Conservation (phyloP, 37 sponge, comb jelly and placozoan species). For the Cliona cf. orientalis region DNA sequence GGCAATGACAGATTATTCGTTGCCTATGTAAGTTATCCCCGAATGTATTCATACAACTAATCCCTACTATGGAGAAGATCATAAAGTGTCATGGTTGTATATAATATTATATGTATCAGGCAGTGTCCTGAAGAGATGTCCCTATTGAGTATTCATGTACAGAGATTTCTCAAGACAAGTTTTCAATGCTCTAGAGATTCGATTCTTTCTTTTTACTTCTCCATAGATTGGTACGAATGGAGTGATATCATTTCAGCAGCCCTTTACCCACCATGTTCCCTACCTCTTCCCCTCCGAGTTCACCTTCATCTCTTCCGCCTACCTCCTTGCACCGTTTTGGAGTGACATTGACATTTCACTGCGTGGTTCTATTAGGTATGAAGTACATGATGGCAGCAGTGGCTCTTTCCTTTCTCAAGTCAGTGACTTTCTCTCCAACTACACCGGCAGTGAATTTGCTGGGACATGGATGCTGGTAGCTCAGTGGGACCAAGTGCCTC, state of each 20-base stretch:
- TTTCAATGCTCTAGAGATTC: no score
- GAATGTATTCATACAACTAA: no score
- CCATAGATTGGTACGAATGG: slow-evolving; percentile 52
- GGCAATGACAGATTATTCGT: no score
- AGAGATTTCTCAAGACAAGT: no score
- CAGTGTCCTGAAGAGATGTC: no score
- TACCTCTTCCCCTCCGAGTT: background rate
- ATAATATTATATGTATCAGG: no score
- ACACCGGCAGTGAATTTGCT: slow-evolving; percentile 16
- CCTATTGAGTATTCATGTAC: no score
- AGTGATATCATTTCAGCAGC: slow-evolving; percentile 21
- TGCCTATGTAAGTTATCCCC: no score
- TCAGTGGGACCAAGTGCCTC: slow-evolving; percentile 37
- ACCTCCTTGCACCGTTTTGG: slow-evolving; percentile 64
- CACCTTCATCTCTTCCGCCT: background rate
- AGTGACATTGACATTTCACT: background rate
- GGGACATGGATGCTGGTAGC: slow-evolving; percentile 65
- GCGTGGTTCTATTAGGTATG: background rate
- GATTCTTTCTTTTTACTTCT: no score
- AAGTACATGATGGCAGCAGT: background rate
- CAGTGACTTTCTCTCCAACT: slow-evolving; percentile 15
- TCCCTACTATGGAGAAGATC: no score
- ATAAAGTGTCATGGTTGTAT: no score
- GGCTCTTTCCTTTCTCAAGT: background rate
- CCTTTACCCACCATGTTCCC: background rate